Conservation (phyloP, 2,888 invertebrate species). For the Marronus borbonicus region DNA sequence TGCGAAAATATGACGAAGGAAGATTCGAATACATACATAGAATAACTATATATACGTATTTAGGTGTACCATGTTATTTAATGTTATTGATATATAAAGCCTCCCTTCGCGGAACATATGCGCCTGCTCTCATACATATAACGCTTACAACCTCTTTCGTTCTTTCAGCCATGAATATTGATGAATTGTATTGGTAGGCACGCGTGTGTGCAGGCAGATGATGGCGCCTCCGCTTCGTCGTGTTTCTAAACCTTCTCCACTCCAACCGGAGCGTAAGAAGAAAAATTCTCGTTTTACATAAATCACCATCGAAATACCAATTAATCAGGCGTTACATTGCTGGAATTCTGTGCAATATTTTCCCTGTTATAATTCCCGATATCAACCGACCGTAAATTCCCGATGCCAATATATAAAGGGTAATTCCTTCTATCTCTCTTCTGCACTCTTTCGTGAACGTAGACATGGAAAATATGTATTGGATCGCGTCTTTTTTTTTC, state of each 20-base stretch:
- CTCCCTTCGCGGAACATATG: constrained; percentile 39
- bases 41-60: constrained; percentile 41
- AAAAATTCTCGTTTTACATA: constrained; percentile 44
- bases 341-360: constrained; percentile 52
- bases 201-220: constrained; percentile 8
- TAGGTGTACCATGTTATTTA: constrained; percentile 45
- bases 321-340: constrained; percentile 48
- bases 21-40: constrained; percentile 1
- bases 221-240: constrained; percentile 11
- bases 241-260: background rate
- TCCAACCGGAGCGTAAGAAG: background rate
- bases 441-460: constrained; percentile 21
- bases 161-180: constrained; percentile 48
- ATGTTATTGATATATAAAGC: constrained; percentile 47
- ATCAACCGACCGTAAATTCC: constrained; percentile 46
- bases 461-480: constrained; percentile 44
- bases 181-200: constrained; percentile 46
- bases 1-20: background rate
- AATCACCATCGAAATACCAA: constrained; percentile 49
- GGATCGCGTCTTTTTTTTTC: constrained; percentile 28
- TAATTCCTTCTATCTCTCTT: constrained; percentile 39
- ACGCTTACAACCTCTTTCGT: constrained; percentile 28
- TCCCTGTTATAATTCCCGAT: constrained; percentile 51
- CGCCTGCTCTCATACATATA: constrained; percentile 41
- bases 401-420: constrained; percentile 43